Percentiles rank a stretch among this genome's conserved stretches.
Evolutionary conservation across 2,797 vertebrate genomes (phyloP).

Genomic region (Siniperca undulata): DNA sequence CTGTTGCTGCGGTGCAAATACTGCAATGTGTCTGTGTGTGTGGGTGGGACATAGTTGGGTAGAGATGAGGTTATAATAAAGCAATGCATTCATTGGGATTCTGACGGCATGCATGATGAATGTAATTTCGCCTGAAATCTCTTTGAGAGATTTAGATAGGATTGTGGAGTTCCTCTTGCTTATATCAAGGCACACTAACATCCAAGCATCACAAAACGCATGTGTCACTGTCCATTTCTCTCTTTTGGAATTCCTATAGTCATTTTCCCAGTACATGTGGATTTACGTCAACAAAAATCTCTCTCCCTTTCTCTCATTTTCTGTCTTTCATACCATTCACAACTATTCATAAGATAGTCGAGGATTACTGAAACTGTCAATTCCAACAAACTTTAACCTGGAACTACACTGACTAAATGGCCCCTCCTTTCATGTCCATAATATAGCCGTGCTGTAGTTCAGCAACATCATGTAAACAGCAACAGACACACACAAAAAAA

Average conservation of each 20-base stretch:
- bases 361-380: neutral
- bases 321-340: neutral
- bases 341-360: neutral
- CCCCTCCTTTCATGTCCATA: slow-evolving; percentile 9
- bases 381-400: slow-evolving; percentile 18
- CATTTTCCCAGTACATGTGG: neutral
- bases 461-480: slow-evolving; percentile 37
- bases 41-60: slow-evolving; percentile 28
- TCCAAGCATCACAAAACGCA: neutral
- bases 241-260: slow-evolving; percentile 7
- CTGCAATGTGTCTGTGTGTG: slow-evolving; percentile 32
- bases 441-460: slow-evolving; percentile 16
- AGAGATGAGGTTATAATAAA: slow-evolving; percentile 21
- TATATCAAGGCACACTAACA: slow-evolving; percentile 2
- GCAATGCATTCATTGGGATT: slow-evolving; percentile 24
- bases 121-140: slow-evolving; percentile 4
- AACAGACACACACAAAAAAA: slow-evolving; percentile 33
- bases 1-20: slow-evolving; percentile 14
- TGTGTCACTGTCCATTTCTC: neutral
- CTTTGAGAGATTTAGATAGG: slow-evolving; percentile 16
- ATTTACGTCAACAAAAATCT: neutral
- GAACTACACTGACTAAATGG: slow-evolving; percentile 2
- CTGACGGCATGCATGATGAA: slow-evolving; percentile 13
- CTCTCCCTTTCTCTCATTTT: neutral
- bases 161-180: slow-evolving; percentile 16